Base-by-base conservation (phyloP, 2,113 vertebrate species). In the Notiomystis cincta region DNA sequence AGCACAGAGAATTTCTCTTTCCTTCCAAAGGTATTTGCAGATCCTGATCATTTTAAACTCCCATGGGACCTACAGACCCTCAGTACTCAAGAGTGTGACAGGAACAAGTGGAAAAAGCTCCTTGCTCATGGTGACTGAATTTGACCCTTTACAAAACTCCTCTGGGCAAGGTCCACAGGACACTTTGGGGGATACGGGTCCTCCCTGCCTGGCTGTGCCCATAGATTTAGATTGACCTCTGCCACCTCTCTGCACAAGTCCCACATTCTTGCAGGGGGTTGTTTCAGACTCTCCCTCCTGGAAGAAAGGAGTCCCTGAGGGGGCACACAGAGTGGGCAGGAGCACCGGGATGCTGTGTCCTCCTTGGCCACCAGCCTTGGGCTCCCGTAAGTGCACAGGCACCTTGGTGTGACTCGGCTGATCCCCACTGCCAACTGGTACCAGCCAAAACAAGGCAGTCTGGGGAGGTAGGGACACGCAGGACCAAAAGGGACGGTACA, bases 391-490 rank as follows among this genome's bases (percentile, higher is more conserved):
- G 24, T 4, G 11, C 4, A 3, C 42, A 30, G 42, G 15, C 11
- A n/a, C 33, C 53, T 12, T 20, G 57, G 15, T 15, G 7, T 4
- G 50, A 14, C 44, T 4, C 8, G 22, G 38, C 38, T 27, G n/a
- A 6, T 28, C 1, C 10, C 21, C n/a, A 1, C 7, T 1, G 0
- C 15, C 4, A 5, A 13, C 6, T 3, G 0, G 40, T 7, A 67
- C 64, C 70, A 9, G 35, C 11, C 45, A 58, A 35, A 67, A 45
- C 8, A 28, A 5, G 50, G 78, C 48, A 47, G 40, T 3, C 15
- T 72, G 64, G 72, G 40, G 40, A 80, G 38, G n/a, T 1, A 77
- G 42, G 3, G 33, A 79, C 47, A 33, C 2, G 53, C 40, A 33
- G 58, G 56, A 66, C 1, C 4, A 42, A 44, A 51, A 27, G 38